A percentile compares a stretch with the other conserved stretches of the same genome.
These are phyloP conservation scores for Ornithoptera alexandrae DNA, from an alignment of 2,888 invertebrate species.

Conservation along the genomic window DNA sequence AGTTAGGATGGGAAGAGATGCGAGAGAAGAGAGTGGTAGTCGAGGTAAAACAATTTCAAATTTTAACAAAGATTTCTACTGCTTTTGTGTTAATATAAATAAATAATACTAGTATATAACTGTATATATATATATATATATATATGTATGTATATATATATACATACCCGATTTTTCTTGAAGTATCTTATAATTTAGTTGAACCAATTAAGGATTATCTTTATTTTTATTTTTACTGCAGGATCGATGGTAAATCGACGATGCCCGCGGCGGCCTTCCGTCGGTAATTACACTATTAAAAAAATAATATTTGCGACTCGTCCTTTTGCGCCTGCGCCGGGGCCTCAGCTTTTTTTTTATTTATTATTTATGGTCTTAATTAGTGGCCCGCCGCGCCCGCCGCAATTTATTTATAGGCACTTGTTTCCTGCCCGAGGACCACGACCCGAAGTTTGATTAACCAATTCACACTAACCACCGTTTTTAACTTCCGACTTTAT, in stretches of 20 bases:
- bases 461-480: too few species aligned
- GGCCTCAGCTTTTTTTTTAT: slow-evolving; percentile 37
- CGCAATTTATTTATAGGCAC: slow-evolving; percentile 30
- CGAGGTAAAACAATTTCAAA: too few species aligned
- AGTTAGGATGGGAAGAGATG: too few species aligned
- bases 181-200: too few species aligned
- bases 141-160: too few species aligned
- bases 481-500: too few species aligned
- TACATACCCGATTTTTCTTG: too few species aligned
- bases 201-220: background rate
- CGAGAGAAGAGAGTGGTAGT: too few species aligned
- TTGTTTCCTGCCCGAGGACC: slow-evolving; percentile 14
- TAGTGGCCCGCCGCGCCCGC: slow-evolving; percentile 37
- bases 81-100: too few species aligned
- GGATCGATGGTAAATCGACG: slow-evolving; percentile 23
- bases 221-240: slow-evolving; percentile 7
- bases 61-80: too few species aligned
- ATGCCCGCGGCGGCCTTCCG: slow-evolving; percentile 37
- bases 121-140: too few species aligned
- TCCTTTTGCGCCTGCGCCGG: slow-evolving; percentile 42
- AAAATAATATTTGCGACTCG: slow-evolving; percentile 48
- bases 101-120: too few species aligned
- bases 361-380: slow-evolving; percentile 59
- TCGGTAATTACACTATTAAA: slow-evolving; percentile 54
- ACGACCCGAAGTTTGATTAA: background rate